These are phyloP conservation scores for Mallotus villosus DNA, from an alignment of 2,797 vertebrate species.

Conservation along the genomic window DNA sequence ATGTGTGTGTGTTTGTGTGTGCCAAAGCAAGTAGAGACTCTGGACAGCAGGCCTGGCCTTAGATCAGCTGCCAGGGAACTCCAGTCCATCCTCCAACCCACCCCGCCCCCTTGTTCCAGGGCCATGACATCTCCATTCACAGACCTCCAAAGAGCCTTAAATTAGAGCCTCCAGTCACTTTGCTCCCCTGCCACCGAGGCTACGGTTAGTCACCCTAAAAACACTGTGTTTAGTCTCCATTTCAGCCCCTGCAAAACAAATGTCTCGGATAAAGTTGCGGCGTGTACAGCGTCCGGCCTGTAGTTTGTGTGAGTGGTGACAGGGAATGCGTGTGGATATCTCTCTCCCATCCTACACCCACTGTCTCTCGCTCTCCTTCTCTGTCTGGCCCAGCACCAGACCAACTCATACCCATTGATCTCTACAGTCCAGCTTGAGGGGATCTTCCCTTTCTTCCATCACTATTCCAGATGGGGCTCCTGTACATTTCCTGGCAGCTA, in stretches of 20 bases:
- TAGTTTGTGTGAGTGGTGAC: not conserved
- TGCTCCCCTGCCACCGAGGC: too few relatives aligned
- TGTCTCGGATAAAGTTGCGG: not conserved
- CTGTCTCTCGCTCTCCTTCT: conserved; percentile 14
- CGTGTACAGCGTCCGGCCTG: not conserved
- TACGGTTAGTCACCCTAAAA: not conserved
- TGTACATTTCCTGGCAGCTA: conserved; percentile 50
- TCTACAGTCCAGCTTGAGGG: conserved; percentile 36
- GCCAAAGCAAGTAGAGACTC: not conserved
- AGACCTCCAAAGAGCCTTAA: not conserved
- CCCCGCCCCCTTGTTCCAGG: not conserved
- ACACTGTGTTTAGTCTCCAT: not conserved
- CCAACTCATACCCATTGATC: conserved; percentile 37
- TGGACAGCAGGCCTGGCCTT: not conserved
- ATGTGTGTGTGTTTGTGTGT: conserved; percentile 1
- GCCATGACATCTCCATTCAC: not conserved
- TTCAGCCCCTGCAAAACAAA: not conserved
- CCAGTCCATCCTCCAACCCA: not conserved
- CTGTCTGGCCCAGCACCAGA: conserved; percentile 9
- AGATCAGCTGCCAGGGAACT: not conserved
- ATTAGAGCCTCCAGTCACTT: not conserved
- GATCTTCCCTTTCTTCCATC: conserved; percentile 49
- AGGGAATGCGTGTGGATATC: not conserved
- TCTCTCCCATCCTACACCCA: not conserved
- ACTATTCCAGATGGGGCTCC: conserved; percentile 55